Evolutionary conservation across 2,113 vertebrate species (phyloP).

Genomic region (Heterotilapia buettikoferi): DNA sequence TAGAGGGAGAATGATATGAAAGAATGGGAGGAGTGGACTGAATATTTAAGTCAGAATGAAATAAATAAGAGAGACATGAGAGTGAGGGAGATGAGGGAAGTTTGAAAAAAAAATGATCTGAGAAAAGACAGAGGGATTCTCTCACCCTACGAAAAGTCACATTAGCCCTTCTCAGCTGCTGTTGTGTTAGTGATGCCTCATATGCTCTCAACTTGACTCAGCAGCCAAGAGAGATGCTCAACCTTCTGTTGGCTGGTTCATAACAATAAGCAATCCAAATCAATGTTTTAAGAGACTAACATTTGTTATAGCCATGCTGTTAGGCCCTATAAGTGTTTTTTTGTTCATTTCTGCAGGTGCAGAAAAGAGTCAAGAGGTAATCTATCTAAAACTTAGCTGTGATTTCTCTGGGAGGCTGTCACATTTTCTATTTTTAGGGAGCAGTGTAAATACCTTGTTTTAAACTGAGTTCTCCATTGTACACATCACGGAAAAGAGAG

Average conservation of each 20-base stretch:
- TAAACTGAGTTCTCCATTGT: background rate
- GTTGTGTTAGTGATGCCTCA: conserved; percentile 9
- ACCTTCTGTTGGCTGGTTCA: background rate
- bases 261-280: background rate
- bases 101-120: background rate
- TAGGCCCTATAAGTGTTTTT: background rate
- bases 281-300: background rate
- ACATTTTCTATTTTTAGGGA: background rate
- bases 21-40: background rate
- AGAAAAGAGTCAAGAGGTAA: background rate
- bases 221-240: conserved; percentile 19
- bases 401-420: background rate
- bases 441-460: background rate
- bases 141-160: background rate
- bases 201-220: conserved; percentile 10
- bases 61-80: background rate
- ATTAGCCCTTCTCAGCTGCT: conserved; percentile 12
- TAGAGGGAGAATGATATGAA: background rate
- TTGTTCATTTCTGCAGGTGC: background rate
- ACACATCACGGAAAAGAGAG: background rate
- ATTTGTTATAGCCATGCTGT: background rate
- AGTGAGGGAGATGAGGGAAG: background rate
- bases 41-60: background rate
- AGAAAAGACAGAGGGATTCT: background rate
- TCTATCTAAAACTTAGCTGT: background rate